phyloP scores from a whole-genome alignment of 2,113 vertebrate species.

The Hemicordylus capensis region DNA sequence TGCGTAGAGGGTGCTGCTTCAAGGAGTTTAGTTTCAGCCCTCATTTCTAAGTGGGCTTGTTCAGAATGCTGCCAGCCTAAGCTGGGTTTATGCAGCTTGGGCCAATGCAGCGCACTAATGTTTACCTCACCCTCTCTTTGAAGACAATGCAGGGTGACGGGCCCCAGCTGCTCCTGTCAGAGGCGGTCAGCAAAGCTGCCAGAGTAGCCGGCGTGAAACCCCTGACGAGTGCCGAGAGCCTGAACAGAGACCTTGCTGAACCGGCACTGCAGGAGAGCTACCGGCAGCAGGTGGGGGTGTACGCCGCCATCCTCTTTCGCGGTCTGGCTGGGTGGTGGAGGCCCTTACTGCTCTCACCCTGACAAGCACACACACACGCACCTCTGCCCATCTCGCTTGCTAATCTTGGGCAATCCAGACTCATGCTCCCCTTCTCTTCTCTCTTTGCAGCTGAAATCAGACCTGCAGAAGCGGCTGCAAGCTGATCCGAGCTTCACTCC shows the following conservation, averaged over 20 bases:
- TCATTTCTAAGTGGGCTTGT: neutral
- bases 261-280: constrained; percentile 86
- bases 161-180: constrained; percentile 86
- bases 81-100: neutral
- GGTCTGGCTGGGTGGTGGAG: too few relatives aligned
- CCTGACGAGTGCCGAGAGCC: constrained; percentile 78
- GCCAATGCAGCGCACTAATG: too few relatives aligned
- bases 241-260: constrained; percentile 84
- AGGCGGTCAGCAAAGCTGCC: constrained; percentile 88
- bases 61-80: constrained; percentile 41
- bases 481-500: constrained; percentile 86
- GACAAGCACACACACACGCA: too few relatives aligned
- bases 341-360: neutral
- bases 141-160: constrained; percentile 87
- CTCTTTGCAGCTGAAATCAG: constrained; percentile 81
- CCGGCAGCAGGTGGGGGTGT: constrained; percentile 81
- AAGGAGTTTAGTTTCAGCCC: neutral
- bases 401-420: neutral
- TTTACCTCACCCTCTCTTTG: neutral
- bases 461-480: constrained; percentile 86
- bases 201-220: constrained; percentile 83
- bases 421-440: neutral
- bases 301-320: neutral
- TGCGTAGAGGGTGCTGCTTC: neutral
- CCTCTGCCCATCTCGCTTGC: too few relatives aligned